Evolutionary conservation across 2,797 vertebrate genomes (phyloP).

Genomic region (Staurois parvus): DNA sequence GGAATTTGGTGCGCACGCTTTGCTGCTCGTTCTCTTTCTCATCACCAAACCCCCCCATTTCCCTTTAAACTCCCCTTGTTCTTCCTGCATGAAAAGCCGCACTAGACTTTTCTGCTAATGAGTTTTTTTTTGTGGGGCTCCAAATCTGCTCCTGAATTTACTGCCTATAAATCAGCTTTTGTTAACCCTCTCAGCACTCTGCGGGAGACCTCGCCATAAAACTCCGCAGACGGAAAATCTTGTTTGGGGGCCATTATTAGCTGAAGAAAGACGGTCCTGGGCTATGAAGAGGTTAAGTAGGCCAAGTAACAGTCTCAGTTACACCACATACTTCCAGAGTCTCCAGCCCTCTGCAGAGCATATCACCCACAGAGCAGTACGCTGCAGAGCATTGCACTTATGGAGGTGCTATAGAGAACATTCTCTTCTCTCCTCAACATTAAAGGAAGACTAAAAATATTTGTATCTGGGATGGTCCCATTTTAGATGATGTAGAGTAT

Average conservation of each 20-base stretch:
- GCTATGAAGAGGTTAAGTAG: slow-evolving; percentile 16
- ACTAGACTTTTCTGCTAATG: slow-evolving; percentile 16
- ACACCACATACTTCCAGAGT: not conserved
- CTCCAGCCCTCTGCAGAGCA: slow-evolving; percentile 27
- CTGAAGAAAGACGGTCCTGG: not conserved
- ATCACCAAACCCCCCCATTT: not conserved
- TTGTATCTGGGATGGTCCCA: no score
- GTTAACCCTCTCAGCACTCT: slow-evolving; percentile 41
- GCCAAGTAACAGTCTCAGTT: not conserved
- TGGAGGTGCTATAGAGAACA: not conserved
- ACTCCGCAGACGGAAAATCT: not conserved
- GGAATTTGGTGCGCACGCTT: no score
- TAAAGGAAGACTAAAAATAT: no score
- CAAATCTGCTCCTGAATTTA: slow-evolving; percentile 28
- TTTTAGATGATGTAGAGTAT: no score
- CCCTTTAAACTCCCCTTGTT: not conserved
- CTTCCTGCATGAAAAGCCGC: not conserved
- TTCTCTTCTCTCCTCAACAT: no score
- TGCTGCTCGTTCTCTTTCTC: not conserved
- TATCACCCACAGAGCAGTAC: slow-evolving; percentile 6
- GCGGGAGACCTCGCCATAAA: slow-evolving; percentile 11
- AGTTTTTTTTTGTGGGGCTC: slow-evolving; percentile 24
- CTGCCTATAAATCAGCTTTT: slow-evolving; percentile 42
- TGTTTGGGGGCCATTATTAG: not conserved
- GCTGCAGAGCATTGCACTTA: not conserved